Conservation (phyloP, 2,113 vertebrate species). For the Oophaga pumilio region DNA sequence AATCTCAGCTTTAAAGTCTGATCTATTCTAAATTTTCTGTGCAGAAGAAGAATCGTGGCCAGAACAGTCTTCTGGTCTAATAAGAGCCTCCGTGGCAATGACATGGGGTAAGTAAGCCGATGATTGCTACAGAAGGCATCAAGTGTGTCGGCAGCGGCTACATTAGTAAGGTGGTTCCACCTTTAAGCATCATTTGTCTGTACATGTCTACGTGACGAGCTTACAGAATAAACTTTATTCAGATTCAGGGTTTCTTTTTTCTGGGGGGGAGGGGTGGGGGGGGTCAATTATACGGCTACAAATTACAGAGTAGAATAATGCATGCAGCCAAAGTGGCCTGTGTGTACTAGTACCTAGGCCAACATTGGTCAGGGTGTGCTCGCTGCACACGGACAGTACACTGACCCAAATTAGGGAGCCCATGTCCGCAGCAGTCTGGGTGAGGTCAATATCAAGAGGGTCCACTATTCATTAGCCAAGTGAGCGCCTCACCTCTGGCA, state of each 20-base stretch:
- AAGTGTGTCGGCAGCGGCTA: background rate
- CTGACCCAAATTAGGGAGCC: no score
- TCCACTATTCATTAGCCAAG: background rate
- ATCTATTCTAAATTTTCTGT: no score
- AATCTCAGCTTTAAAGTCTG: no score
- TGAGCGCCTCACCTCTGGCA: no score
- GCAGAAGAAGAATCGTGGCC: background rate
- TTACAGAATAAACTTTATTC: background rate
- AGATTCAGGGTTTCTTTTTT: no score
- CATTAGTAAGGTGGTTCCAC: background rate
- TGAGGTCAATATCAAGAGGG: background rate
- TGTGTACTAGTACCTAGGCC: no score
- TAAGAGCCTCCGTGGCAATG: background rate
- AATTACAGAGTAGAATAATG: no score
- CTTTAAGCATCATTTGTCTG: background rate
- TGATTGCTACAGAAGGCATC: background rate
- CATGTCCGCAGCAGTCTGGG: background rate
- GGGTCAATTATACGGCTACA: no score
- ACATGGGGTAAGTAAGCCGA: background rate
- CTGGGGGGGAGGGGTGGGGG: no score
- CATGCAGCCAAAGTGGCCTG: no score
- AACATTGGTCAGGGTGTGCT: no score
- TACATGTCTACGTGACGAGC: background rate
- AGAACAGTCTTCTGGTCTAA: background rate
- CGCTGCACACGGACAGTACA: no score